Evolutionary conservation across 2,113 vertebrate genomes (phyloP), one percentile per base, ranked within the genome.

Genomic region (Melospiza melodia): DNA sequence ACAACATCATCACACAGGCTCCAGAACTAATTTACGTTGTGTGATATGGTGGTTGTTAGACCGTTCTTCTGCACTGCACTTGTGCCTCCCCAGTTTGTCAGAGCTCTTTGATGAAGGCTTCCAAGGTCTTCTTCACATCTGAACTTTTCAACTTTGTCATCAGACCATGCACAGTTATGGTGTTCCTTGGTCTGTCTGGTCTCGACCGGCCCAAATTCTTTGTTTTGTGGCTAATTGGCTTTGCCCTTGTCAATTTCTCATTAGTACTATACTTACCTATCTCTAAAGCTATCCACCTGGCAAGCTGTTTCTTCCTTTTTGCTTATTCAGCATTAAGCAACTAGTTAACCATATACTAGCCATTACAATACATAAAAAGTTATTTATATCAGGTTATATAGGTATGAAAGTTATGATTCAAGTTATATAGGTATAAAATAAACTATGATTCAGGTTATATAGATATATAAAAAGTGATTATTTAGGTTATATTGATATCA

Each of bases 51-150:
- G 35, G 13, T 21, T n/a, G 15, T 27, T 77, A 51, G 16, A 25
- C 2, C 9, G 4, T 9, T 77, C 8, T 27, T 49, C 25, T 51
- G 46, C 28, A 41, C 22, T 62, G 35, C 0, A 3, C 30, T 21
- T 27, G 46, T 14, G 5, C 37, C 75, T 51, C 23, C 23, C 35
- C 30, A 41, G 0, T 77, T n/a, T 1, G 2, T 39, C 5, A 0
- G 35, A 7, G 18, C 22, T 27, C 13, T 62, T 41, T 39, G 10
- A 77, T 25, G 16, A 62, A 62, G 10, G 12, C 35, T 33, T 77
- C 46, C 28, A 51, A 62, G 28, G 30, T 51, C 35, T 6, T 74
- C 71, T 48, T 63, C 1, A 1, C 35, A 27, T 21, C 58, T 51
- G 22, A 51, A 62, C 22, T 51, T 62, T 27, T 25, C 46, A 33